Conservation (phyloP, 2,113 vertebrate species). For the Pagrus major region DNA sequence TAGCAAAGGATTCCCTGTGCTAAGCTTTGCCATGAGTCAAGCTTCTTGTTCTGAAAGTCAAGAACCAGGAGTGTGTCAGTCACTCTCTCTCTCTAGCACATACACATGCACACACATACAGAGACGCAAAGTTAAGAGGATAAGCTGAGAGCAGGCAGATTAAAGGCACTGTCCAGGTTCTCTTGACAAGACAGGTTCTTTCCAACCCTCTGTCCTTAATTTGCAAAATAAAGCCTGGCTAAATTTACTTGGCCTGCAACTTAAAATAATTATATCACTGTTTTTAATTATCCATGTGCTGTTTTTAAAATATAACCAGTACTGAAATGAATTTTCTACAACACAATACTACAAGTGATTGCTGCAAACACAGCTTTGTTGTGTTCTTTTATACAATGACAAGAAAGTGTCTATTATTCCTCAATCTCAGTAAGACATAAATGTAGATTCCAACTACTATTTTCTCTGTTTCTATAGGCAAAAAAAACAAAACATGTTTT, state of each 20-base stretch:
- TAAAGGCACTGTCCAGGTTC: slow-evolving; percentile 78
- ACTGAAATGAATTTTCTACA: too few species aligned
- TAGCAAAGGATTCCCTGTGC: slow-evolving; percentile 11
- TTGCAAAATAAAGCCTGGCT: slow-evolving; percentile 69
- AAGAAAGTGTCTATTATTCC: too few species aligned
- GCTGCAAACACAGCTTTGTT: too few species aligned
- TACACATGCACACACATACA: slow-evolving; percentile 30
- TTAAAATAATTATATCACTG: slow-evolving; percentile 24
- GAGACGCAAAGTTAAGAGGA: slow-evolving; percentile 88
- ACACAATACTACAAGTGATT: too few species aligned
- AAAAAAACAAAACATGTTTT: background rate
- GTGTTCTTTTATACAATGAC: too few species aligned
- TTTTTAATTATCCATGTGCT: background rate
- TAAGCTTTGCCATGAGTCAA: slow-evolving; percentile 53
- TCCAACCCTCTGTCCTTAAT: slow-evolving; percentile 66
- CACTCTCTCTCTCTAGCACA: slow-evolving; percentile 46
- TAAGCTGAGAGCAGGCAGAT: slow-evolving; percentile 86
- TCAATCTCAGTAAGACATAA: background rate
- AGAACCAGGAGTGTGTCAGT: slow-evolving; percentile 44
- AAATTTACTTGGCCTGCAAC: slow-evolving; percentile 62
- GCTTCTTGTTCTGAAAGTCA: slow-evolving; percentile 49
- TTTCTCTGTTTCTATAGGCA: background rate
- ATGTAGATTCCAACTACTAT: background rate
- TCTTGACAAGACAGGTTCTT: slow-evolving; percentile 56
- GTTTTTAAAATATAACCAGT: background rate